Evolutionary conservation across 2,113 vertebrate species (phyloP).

Genomic region (Mesoclemmys tuberculata): DNA sequence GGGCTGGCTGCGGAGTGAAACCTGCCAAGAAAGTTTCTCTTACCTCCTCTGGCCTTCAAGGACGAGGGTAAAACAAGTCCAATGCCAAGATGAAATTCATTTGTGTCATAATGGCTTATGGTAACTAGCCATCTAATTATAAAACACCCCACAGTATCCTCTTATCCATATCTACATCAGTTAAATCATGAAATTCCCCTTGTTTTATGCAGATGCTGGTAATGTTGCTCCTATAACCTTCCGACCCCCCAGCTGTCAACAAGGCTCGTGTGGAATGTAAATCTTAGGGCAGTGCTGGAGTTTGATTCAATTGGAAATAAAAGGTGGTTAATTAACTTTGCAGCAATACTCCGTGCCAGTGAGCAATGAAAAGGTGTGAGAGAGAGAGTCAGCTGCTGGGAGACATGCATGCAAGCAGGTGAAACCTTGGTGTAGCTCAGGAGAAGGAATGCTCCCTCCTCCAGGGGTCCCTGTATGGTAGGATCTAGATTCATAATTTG

Average conservation of each 20-base stretch:
- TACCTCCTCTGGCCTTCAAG: conserved; percentile 36
- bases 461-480: background rate
- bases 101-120: conserved; percentile 63
- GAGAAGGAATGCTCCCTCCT: background rate
- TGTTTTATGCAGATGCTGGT: conserved; percentile 69
- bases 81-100: conserved; percentile 46
- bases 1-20: conserved; percentile 27
- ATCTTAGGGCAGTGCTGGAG: conserved; percentile 20
- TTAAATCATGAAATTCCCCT: conserved; percentile 63
- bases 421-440: fast-evolving
- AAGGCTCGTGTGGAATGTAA: conserved; percentile 16
- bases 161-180: conserved; percentile 62
- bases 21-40: background rate
- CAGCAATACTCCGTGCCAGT: fast-evolving
- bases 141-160: conserved; percentile 60
- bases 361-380: fast-evolving
- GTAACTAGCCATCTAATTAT: conserved; percentile 68
- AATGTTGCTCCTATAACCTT: conserved; percentile 65
- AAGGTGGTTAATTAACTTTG: background rate
- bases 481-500: background rate
- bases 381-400: fast-evolving
- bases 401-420: fast-evolving
- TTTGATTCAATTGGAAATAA: background rate
- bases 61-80: conserved; percentile 39
- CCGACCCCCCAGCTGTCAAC: conserved; percentile 53